phyloP scores from a whole-genome alignment of 1,140 invertebrate genomes.

The Trichoplusia ni region DNA sequence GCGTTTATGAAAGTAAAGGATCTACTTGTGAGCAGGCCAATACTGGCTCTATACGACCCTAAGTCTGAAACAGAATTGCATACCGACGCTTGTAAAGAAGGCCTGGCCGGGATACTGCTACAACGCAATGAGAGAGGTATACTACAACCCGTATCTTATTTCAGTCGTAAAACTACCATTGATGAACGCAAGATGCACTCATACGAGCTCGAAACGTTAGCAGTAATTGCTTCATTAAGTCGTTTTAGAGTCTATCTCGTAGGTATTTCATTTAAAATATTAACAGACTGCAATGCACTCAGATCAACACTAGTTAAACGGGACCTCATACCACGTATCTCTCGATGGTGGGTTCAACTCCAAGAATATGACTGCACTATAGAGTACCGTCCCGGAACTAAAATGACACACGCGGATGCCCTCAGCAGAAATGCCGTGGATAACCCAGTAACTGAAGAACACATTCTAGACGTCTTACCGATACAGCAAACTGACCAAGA shows the following conservation, averaged over 20 bases:
- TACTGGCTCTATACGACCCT: no score
- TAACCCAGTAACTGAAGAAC: not conserved
- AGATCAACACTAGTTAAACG: slow-evolving; percentile 29
- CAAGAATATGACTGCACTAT: slow-evolving; percentile 32
- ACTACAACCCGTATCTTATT: no score
- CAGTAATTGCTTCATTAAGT: slow-evolving; percentile 24
- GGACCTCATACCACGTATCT: slow-evolving; percentile 31
- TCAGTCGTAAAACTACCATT: no score
- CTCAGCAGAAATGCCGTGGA: slow-evolving; percentile 5
- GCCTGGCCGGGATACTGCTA: no score
- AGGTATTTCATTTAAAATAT: slow-evolving; percentile 17
- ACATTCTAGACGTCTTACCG: slow-evolving; percentile 9
- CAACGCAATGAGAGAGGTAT: no score
- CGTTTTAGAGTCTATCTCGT: slow-evolving; percentile 25
- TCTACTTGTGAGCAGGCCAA: no score
- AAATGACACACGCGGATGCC: slow-evolving; percentile 34
- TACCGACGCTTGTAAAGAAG: no score
- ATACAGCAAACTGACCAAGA: not conserved
- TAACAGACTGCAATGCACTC: slow-evolving; percentile 21
- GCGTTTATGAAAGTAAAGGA: no score
- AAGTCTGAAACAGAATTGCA: no score
- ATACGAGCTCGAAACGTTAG: slow-evolving; percentile 30
- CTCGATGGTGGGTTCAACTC: slow-evolving; percentile 32
- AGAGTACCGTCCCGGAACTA: slow-evolving; percentile 27
- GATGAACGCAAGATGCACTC: no score